Percentiles rank a stretch among this genome's conserved stretches.
These are phyloP conservation scores for Ranitomeya variabilis DNA, from an alignment of 2,113 vertebrate genomes.

Conservation along the genomic window DNA sequence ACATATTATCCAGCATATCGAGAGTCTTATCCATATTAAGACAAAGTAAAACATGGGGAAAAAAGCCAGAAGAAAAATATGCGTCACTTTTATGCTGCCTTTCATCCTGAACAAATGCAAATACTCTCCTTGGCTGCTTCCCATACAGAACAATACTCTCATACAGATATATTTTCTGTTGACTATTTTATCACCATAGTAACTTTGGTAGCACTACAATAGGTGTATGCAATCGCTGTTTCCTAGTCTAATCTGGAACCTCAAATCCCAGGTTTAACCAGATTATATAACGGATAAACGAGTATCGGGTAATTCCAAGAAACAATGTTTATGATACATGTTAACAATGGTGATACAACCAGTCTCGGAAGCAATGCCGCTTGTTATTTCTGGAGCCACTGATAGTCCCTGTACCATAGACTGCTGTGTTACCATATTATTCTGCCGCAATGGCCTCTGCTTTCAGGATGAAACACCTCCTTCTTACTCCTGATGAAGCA, in stretches of 20 bases:
- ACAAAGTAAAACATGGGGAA: slow-evolving; percentile 25
- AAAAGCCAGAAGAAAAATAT: slow-evolving; percentile 43
- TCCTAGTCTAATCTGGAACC: neutral
- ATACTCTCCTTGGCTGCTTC: slow-evolving; percentile 49
- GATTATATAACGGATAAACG: neutral
- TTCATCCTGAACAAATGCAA: slow-evolving; percentile 50
- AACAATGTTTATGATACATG: neutral
- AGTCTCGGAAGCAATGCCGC: neutral
- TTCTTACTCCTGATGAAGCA: no score
- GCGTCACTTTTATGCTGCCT: slow-evolving; percentile 33
- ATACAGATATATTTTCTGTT: slow-evolving; percentile 39
- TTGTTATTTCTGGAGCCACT: neutral
- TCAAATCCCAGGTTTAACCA: neutral
- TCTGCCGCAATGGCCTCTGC: no score
- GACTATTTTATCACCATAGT: slow-evolving; percentile 28
- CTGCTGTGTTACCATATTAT: no score
- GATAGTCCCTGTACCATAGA: no score
- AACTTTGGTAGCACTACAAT: slow-evolving; percentile 5
- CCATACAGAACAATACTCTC: slow-evolving; percentile 39
- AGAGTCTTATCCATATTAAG: slow-evolving; percentile 45
- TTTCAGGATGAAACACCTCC: no score
- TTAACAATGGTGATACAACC: neutral
- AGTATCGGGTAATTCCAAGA: neutral
- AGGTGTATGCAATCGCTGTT: neutral
- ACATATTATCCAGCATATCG: slow-evolving; percentile 40